Evolutionary conservation across 1,140 invertebrate species (phyloP).

Genomic region (Yoshiicerus persimilis): DNA sequence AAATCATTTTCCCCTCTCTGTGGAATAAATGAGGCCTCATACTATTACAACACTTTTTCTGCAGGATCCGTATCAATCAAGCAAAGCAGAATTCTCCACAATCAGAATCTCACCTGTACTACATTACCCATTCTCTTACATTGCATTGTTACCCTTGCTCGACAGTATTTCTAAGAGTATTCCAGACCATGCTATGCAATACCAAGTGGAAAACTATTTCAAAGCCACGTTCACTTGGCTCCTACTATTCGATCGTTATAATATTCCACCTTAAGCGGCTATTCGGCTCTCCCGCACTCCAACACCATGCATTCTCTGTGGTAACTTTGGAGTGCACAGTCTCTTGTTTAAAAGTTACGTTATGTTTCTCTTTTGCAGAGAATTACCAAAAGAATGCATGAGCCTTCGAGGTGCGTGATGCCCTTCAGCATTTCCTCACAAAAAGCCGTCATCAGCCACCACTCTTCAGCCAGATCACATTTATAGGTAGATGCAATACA

Average conservation of each 20-base stretch:
- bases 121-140: not conserved
- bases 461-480: not conserved
- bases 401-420: constrained; percentile 39
- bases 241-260: no score
- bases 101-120: not conserved
- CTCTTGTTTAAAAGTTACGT: not conserved
- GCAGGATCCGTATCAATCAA: no score
- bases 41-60: no score
- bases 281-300: not conserved
- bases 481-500: not conserved
- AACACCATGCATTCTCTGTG: not conserved
- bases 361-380: constrained; percentile 34
- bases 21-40: no score
- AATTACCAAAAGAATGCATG: constrained; percentile 32
- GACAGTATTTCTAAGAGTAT: not conserved
- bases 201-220: not conserved
- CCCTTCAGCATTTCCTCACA: constrained; percentile 38
- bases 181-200: not conserved
- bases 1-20: not conserved
- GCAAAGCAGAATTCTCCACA: no score
- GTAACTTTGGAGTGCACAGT: not conserved
- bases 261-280: not conserved
- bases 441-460: constrained; percentile 25
- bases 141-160: not conserved
- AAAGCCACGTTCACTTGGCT: not conserved